Base-by-base conservation (phyloP, 2,888 invertebrate genomes). In the Coelopa pilipes region DNA sequence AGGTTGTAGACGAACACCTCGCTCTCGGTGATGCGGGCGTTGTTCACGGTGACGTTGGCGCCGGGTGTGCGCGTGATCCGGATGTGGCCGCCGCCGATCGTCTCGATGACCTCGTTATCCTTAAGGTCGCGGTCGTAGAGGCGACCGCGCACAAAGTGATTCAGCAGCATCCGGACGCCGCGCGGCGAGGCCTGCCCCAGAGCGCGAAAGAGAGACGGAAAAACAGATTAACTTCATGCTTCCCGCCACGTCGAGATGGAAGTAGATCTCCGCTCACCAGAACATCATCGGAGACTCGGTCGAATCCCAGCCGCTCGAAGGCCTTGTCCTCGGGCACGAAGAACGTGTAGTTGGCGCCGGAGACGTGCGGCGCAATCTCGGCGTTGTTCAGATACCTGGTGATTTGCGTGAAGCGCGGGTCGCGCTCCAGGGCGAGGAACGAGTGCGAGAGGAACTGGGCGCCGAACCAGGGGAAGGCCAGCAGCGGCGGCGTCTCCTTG, bases 311-410 rank as follows among this genome's bases (percentile, higher is more conserved):
- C 77, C 89, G 88, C 78, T 90, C 89, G 82, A 93, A 92, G 1
- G 92, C 93, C 50, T 88, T 89, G 84, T 93, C 92, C 10, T 89
- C 90, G 10, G 93, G 93, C 66, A 92, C 93, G 84, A 93, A 92
- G 82, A 93, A 90, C 0, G 93, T 93, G 83, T 92, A 92, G 75
- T 90, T 91, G 19, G 90, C 89, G n/a, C 91, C 91, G 34, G 90
- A 90, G 65, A 91, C 89, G 78, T 90, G 90, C 4, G 90, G 90
- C 0, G 91, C 91, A 69, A 91, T 88, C 82, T 91, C 91, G 1
- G 91, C 91, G 78, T 90, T 87, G 83, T 91, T 91, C n/a, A 91
- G 84, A 82, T 91, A 88, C 88, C 88, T 86, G 21, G 91, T 90
- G 63, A 91, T 89, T 81, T 91, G 90, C 1, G 89, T 88, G 79